Percentiles rank a stretch among this genome's conserved stretches.
Evolutionary conservation across 2,888 invertebrate genomes (phyloP).

Genomic region (Belgica antarctica): DNA sequence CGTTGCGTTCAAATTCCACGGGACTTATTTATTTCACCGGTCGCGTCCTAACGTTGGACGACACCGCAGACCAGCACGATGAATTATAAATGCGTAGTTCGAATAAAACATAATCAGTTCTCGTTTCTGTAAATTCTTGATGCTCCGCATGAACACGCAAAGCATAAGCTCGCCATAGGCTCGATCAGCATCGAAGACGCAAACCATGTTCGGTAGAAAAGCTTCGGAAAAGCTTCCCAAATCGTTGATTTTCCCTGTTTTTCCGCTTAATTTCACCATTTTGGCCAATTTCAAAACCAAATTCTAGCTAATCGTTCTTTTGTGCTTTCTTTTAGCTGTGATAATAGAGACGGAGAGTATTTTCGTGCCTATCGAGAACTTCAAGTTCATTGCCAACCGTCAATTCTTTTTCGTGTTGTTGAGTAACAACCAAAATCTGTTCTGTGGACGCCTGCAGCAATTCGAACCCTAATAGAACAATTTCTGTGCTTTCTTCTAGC

Average conservation of each 20-base stretch:
- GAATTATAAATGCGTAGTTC: constrained; percentile 27
- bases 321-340: no score
- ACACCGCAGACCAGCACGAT: background rate
- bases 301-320: no score
- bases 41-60: constrained; percentile 12
- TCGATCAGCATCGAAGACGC: background rate
- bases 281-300: background rate
- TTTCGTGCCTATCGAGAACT: no score
- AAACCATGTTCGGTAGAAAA: background rate
- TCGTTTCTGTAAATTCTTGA: background rate
- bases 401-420: constrained; percentile 1
- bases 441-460: constrained; percentile 10
- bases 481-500: no score
- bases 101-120: background rate
- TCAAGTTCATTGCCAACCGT: constrained; percentile 4
- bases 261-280: background rate
- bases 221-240: constrained; percentile 3
- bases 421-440: background rate
- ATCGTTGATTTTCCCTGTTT: background rate
- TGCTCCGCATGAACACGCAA: background rate
- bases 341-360: no score
- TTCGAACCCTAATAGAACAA: no score
- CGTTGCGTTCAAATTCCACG: background rate
- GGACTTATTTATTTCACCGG: constrained; percentile 25
- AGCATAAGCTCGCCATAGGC: no score